These are phyloP conservation scores for Rhinogobio ventralis DNA, from an alignment of 2,797 vertebrate species.

Conservation along the genomic window DNA sequence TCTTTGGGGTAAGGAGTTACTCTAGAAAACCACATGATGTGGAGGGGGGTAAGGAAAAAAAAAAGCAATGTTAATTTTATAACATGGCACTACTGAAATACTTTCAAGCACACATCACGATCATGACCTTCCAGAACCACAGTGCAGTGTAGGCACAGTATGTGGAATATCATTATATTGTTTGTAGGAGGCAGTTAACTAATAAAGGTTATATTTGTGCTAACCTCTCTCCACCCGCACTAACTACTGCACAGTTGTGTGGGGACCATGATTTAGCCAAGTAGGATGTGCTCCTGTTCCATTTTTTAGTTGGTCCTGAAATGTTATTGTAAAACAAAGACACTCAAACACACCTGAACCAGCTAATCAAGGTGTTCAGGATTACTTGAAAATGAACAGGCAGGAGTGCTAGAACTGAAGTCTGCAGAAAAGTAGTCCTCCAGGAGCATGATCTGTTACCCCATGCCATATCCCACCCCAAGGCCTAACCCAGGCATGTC, in stretches of 20 bases:
- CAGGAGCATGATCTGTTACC: not conserved
- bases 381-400: not conserved
- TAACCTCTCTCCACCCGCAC: conserved; percentile 40
- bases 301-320: not conserved
- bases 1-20: conserved; percentile 58
- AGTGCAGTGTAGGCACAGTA: conserved; percentile 22
- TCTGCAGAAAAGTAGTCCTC: not conserved
- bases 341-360: not conserved
- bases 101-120: conserved; percentile 13
- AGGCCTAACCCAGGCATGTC: not conserved
- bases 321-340: not conserved
- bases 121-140: conserved; percentile 25
- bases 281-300: conserved; percentile 1
- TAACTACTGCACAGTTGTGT: conserved; percentile 7
- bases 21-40: conserved; percentile 4
- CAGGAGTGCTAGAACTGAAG: not conserved
- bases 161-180: conserved; percentile 44
- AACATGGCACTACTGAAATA: not conserved
- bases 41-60: not conserved
- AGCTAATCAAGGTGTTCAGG: not conserved
- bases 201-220: conserved; percentile 47
- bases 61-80: not conserved
- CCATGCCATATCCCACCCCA: not conserved
- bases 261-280: not conserved
- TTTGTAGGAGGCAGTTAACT: conserved; percentile 54